Evolutionary conservation across 2,888 invertebrate species (phyloP), one percentile per base, ranked within the genome.

Genomic region (Meganola albula): DNA sequence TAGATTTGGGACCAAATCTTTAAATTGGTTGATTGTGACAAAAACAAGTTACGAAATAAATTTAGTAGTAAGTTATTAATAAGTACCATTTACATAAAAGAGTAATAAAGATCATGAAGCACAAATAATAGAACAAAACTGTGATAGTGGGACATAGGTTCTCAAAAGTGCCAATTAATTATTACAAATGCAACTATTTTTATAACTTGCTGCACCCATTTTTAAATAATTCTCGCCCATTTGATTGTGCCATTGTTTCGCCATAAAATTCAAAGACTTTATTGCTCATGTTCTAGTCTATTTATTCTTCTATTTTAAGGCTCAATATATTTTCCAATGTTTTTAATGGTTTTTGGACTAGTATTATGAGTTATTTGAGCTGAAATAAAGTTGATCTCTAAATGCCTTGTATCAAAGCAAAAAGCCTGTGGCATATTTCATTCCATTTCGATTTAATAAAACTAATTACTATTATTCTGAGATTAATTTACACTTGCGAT

Each of bases 251-350:
- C 79, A 80, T 80, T 49, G 53, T 61, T 68, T 48, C 73, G 79
- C 79, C 80, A 80, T 82, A 72, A 63, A 63, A 58, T 45, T 48
- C 55, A 59, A 70, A 76, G 72, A 74, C 73, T 75, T 69, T 72
- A 74, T 82, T 84, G 84, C 84, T 85, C 84, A 85, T 79, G 67
- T 77, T 83, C 84, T 85, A 85, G 84, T 85, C 84, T 84, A 76
- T 74, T 75, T 71, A 64, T 62, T 62, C 45, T 64, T 55, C 43
- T 53, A 42, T 39, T 40, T 35, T 55, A 51, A 51, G 40, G 33
- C 48, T 31, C 31, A 37, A 40, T 27, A 32, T 40, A 31, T 47
- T 16, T 16, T 4, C 4, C 4, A 6, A 16, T 16, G 6, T n/a
- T 20, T 7, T 20, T 5, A 26, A 31, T 24, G n/a, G 27, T 20